Evolutionary conservation across 2,113 vertebrate genomes (phyloP), one percentile per base, ranked within the genome.

Genomic region (Smithornis capensis): DNA sequence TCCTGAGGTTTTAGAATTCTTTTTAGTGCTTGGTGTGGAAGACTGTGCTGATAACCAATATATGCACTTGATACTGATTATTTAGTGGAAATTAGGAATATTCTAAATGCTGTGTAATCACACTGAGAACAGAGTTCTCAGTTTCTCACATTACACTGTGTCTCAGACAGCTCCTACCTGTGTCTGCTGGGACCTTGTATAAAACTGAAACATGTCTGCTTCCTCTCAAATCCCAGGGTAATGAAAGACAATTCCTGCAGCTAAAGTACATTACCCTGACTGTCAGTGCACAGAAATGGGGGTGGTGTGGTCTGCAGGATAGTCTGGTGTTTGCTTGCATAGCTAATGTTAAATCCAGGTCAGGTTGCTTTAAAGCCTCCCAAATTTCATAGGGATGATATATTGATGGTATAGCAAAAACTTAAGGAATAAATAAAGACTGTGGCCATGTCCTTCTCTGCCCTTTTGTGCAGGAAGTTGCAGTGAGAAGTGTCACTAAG

Each of bases 391-490:
- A 21, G 24, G 29, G 17, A 5, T 52, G 2, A 65, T 74, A 12
- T 9, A 40, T 21, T 55, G 37, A 56, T 79, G 38, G 17, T 40
- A 25, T 9, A 78, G 50, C n/a, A 77, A 65, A 83, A 73, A 9
- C n/a, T 38, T 35, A 7, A 74, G 9, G 4, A 40, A 29, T 4
- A n/a, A 21, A 10, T 40, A 12, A 19, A 47, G 12, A 27, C 23
- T 87, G 9, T 47, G 19, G 27, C 9, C 7, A 7, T 23, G 14
- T 77, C 40, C 24, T 45, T 71, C 6, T 38, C 82, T 77, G 24
- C 83, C 47, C 21, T 44, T 53, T 52, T 81, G 8, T 81, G 7
- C 73, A 99, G 99, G 99, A 99, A 60, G 98, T 99, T 76, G 99
- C 99, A 50, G 98, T 98, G 83, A 98, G 99, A 79, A 98, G 91